Percentiles rank a stretch among this genome's conserved stretches.
These are phyloP conservation scores for Dryomyza anilis DNA, from an alignment of 2,888 invertebrate species.

Conservation along the genomic window DNA sequence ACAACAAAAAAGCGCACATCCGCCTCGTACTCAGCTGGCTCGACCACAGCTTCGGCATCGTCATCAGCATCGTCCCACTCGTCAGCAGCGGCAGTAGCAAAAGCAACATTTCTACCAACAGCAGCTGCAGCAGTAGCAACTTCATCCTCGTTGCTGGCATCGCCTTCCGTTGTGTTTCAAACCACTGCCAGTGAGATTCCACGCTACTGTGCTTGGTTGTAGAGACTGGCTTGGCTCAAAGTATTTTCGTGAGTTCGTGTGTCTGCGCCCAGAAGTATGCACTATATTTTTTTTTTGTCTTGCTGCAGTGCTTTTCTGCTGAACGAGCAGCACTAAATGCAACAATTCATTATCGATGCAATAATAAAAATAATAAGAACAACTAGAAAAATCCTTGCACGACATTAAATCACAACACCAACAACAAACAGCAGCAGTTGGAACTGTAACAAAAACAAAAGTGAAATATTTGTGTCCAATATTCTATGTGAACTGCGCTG, in stretches of 20 bases:
- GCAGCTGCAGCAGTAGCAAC: conserved; percentile 14
- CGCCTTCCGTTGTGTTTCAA: conserved; percentile 35
- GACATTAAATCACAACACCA: conserved; percentile 16
- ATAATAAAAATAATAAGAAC: conserved; percentile 16
- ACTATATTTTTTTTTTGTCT: not conserved
- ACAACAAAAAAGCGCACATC: conserved; percentile 35
- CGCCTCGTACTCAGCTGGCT: conserved; percentile 37
- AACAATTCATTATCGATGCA: conserved; percentile 15
- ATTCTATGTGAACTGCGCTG: conserved; percentile 41
- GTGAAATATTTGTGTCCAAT: conserved; percentile 29
- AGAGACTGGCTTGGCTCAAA: conserved; percentile 1
- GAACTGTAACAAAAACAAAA: not conserved
- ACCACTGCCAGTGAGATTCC: conserved; percentile 28
- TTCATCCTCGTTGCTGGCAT: conserved; percentile 28
- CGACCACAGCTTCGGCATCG: conserved; percentile 33
- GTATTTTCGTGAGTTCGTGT: not conserved
- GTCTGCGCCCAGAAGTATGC: conserved; percentile 25
- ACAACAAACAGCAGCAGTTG: not conserved
- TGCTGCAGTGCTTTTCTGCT: not conserved
- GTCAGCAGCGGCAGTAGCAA: conserved; percentile 25
- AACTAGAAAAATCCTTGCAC: conserved; percentile 24
- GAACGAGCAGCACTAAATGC: conserved; percentile 14
- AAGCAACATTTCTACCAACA: conserved; percentile 13
- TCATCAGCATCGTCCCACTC: conserved; percentile 27
- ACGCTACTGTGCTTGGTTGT: conserved; percentile 36